Base-by-base conservation (phyloP, 2,113 vertebrate genomes). In the Sardina pilchardus region DNA sequence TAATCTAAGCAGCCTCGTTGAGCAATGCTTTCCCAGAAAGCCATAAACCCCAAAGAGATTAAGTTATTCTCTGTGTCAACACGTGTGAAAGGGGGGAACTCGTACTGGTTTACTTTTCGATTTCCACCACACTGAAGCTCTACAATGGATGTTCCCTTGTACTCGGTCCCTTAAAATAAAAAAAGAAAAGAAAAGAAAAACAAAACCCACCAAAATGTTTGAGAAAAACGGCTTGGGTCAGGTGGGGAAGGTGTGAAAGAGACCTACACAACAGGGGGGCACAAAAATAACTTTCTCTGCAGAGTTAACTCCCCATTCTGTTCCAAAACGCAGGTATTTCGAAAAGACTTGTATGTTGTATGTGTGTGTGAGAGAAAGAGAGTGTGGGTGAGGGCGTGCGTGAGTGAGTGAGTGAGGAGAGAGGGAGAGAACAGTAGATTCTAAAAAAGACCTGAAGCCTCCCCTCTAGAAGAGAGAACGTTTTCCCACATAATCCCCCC, bases 61-160 rank as follows among this genome's bases (percentile, higher is more conserved):
- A 80, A 85, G 84, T 78, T 36, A 85, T 85, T 85, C 44, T 85
- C 84, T 53, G 71, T 81, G 84, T 50, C 47, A 85, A 39, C 71
- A 85, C 34, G 67, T 85, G 84, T 85, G 84, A 80, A 78, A 81
- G 50, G 80, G 26, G 67, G 84, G 84, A 80, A 80, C n/a, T 24
- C n/a, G 16, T 48, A 48, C 26, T 53, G 26, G 67, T 85, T 85
- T 80, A 81, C 71, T 85, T 85, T 85, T 50, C 67, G 2, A 48
- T 85, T 85, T 85, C 84, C 84, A 85, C 43, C 67, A 85, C 84
- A 80, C 24, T 81, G 84, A 26, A 81, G 84, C 26, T 48, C 14
- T 48, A 85, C 67, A 85, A 85, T 81, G 45, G 71, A 19, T 21
- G 67, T 50, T 80, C 47, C 19, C 47, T 34, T 50, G n/a, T 53